Conservation (phyloP, 2,797 vertebrate species). For the Semaprochilodus insignis region DNA sequence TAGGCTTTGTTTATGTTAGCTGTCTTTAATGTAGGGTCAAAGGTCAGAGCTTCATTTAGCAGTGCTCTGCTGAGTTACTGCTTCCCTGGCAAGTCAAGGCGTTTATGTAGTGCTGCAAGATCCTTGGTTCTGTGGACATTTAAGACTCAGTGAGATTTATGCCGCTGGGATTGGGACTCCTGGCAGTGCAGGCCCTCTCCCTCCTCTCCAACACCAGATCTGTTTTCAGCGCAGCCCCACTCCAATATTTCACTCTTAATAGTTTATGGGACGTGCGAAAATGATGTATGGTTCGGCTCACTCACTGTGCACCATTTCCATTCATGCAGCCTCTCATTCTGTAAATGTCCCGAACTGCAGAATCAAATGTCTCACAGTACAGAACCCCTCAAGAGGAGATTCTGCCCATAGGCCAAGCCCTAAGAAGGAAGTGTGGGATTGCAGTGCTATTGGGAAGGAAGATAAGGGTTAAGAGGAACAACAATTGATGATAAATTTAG, state of each 20-base stretch:
- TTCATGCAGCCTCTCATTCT: not conserved
- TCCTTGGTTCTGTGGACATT: not conserved
- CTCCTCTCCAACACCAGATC: conserved; percentile 55
- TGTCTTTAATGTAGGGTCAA: not conserved
- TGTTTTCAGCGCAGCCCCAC: conserved; percentile 39
- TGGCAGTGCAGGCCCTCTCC: conserved; percentile 48
- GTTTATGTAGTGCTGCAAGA: conserved; percentile 1
- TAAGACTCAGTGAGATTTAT: conserved; percentile 55
- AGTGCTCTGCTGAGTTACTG: not conserved
- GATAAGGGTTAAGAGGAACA: no score
- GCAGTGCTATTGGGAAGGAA: no score
- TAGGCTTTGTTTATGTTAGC: not conserved
- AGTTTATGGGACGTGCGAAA: conserved; percentile 69
- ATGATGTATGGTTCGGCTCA: conserved; percentile 64
- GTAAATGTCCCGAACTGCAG: not conserved
- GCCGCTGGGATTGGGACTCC: conserved; percentile 18
- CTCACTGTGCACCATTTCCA: conserved; percentile 51
- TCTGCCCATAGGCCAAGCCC: no score
- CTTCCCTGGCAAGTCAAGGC: not conserved
- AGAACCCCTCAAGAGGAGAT: not conserved
- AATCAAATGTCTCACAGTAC: not conserved
- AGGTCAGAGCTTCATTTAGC: not conserved
- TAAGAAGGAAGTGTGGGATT: not conserved
- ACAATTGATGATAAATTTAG: no score
- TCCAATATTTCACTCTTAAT: conserved; percentile 66